Evolutionary conservation across 37 sponge, comb jelly and placozoan genomes (phyloP), one percentile per base, ranked within the genome.

Genomic region (Theonella swinhoei): DNA sequence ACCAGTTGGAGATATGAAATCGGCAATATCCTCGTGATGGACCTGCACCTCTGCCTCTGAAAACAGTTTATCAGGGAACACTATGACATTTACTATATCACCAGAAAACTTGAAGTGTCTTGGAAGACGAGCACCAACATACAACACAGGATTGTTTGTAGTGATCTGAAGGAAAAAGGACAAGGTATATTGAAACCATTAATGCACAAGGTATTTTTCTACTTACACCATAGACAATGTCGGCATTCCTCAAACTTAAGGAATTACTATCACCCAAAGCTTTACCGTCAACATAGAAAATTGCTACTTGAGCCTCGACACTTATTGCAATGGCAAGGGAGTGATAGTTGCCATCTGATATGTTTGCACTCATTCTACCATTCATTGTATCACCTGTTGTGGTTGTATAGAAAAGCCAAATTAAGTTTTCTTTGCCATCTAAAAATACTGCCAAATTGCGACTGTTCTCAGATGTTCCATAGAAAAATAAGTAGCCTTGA

Each of bases 401-500:
- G 79, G 24, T 40, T 35, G 89, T 88, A 60, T 88, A 88, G 65
- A 77, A 88, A 64, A 88, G 62, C 39, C 33, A 72, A 35, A 88
- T 75, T 4, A 22, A 14, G 28, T 67, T 30, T 19, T 9, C 37
- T 8, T 41, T 39, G 28, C 65, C 64, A 54, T 91, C 83, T 23
- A 91, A 31, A 39, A 87, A 82, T 4, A 91, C 68, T 5, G 75
- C 92, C 72, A 83, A 83, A 38, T 87, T 91, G 8, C 84, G 80
- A 0, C 25, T 58, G 24, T 74, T 77, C 22, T 59, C 73, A 37
- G 87, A 82, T 4, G 84, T 83, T 7, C 92, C 87, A 72, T 80
- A 87, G 42, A 80, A 91, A 76, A 91, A 47, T 22, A 91, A 63
- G 30, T 91, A 91, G 17, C 92, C 92, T 47, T n/a, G 36, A 24